Evolutionary conservation across 2,888 invertebrate genomes (phyloP), one percentile per base, ranked within the genome.

Genomic region (Hydriomena furcata): DNA sequence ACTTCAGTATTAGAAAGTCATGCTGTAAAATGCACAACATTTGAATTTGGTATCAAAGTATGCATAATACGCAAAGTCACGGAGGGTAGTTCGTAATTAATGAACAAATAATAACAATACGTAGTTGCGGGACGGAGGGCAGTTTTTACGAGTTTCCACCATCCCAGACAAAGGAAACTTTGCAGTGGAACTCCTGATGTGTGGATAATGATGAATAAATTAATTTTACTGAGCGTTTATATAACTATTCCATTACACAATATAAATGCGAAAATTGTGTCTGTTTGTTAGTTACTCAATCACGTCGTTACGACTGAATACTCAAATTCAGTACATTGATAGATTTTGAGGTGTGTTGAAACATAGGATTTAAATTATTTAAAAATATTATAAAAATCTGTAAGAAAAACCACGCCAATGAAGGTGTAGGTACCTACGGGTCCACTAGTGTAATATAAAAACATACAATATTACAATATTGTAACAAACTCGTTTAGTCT

Each of bases 31-130:
- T 10, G 27, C 20, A 36, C 7, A 13, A 5, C 21, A 12, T 13
- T 30, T 21, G 7, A 4, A 10, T 3, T 8, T 17, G 24, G 24
- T 32, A 31, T n/a, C 7, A 47, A 25, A 34, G 40, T 47, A 23
- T 30, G 35, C 41, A 36, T 36, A 31, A 49, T 40, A 36, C 32
- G 55, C 62, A 30, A 7, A 56, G 55, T 60, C 58, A 58, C 36
- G 13, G 50, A 37, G 23, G 43, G 59, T 56, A 58, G 58, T 60
- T 55, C 40, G 55, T 66, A 61, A 71, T 73, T 71, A 71, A 71
- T 71, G 66, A 66, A 64, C 63, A 62, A 67, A 63, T 65, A 59
- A 52, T 60, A 65, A 68, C 66, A 68, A 69, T 69, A n/a, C n/a
- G n/a, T n/a, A 67, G 68, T 63, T 45, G 52, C 31, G 52, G 34